Conservation (phyloP, 2,113 vertebrate species). For the Plestiodon gilberti region DNA sequence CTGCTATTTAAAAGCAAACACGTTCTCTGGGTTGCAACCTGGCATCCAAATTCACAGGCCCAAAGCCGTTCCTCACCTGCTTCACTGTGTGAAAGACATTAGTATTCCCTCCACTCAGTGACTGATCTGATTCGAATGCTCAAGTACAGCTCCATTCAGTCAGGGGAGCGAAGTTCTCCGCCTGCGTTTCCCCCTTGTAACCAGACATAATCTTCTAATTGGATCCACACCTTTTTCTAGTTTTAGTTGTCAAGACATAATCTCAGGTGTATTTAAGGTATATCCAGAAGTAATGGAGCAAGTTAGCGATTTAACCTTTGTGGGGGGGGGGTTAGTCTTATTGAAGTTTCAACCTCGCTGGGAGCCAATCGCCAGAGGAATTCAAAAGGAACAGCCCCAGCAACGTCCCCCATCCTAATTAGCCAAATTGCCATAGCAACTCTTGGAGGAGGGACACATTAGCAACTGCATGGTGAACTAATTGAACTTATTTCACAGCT, state of each 20-base stretch:
- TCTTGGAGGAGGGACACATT: slow-evolving; percentile 38
- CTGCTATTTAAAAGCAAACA: neutral
- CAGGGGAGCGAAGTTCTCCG: rapidly evolving
- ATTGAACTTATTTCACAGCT: slow-evolving; percentile 73
- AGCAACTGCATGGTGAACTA: slow-evolving; percentile 56
- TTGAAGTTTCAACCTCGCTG: neutral
- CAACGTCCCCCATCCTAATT: slow-evolving; percentile 37
- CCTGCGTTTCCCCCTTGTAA: neutral
- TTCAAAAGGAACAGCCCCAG: slow-evolving; percentile 22
- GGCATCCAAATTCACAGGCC: neutral
- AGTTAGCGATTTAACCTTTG: slow-evolving; percentile 20
- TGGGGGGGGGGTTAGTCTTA: neutral
- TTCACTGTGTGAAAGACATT: neutral
- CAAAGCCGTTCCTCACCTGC: neutral
- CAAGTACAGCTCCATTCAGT: neutral
- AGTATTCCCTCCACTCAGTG: neutral
- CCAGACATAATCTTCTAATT: neutral
- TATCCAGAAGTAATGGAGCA: rapidly evolving
- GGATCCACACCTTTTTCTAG: neutral
- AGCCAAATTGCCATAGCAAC: slow-evolving; percentile 60
- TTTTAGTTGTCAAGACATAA: neutral
- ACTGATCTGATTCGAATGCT: neutral
- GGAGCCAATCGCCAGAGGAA: slow-evolving; percentile 21
- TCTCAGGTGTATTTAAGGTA: neutral
- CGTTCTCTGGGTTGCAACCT: neutral